phyloP scores from a whole-genome alignment of 1,140 invertebrate genomes.

The Cyclina sinensis region DNA sequence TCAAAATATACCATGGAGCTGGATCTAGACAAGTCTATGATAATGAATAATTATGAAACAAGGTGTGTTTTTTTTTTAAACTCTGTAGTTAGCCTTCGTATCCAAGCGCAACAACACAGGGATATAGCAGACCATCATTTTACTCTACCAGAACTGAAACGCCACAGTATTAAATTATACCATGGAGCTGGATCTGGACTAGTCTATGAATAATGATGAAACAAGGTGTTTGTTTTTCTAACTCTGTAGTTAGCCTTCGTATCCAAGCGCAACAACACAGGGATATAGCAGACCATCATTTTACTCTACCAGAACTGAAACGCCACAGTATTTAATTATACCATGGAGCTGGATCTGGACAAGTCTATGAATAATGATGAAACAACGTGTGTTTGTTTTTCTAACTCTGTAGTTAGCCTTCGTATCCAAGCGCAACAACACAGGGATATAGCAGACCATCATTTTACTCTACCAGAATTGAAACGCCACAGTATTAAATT shows the following conservation, averaged over 20 bases:
- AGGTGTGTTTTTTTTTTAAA: no score
- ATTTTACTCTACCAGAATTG: not conserved
- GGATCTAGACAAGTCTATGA: no score
- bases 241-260: not conserved
- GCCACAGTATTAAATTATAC: no score
- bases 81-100: not conserved
- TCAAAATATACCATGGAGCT: not conserved
- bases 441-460: slow-evolving; percentile 4
- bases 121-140: no score
- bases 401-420: not conserved
- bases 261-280: not conserved
- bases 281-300: slow-evolving; percentile 13
- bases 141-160: no score
- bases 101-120: no score
- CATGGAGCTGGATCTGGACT: no score
- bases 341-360: not conserved
- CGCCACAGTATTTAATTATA: not conserved
- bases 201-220: not conserved
- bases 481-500: slow-evolving; percentile 4
- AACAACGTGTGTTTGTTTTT: not conserved
- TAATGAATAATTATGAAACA: no score
- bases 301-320: not conserved
- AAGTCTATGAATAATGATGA: no score
- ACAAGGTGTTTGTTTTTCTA: no score
- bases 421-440: slow-evolving; percentile 1